phyloP scores from a whole-genome alignment of 2,888 invertebrate species.

The Rotaria socialis region DNA sequence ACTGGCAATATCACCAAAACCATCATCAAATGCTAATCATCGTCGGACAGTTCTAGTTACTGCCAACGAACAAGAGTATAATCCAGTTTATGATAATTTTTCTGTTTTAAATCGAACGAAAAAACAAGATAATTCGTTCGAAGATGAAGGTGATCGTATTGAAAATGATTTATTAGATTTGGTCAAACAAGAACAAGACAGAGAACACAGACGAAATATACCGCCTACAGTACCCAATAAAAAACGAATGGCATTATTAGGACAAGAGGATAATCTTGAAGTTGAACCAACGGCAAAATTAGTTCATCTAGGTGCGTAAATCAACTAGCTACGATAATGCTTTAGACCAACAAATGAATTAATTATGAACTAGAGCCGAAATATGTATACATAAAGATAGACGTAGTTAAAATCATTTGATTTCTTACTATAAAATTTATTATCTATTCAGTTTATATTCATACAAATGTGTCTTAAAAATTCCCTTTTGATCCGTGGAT shows the following conservation, averaged over 20 bases:
- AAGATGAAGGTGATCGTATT: conserved; percentile 7
- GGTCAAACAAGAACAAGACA: not conserved
- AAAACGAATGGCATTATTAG: not conserved
- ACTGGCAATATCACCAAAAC: not conserved
- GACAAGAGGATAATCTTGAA: not conserved
- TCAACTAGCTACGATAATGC: no score
- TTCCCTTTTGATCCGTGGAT: no score
- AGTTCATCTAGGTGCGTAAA: not conserved
- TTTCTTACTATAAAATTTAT: no score
- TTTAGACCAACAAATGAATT: no score
- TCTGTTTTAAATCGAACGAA: no score
- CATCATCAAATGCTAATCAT: not conserved
- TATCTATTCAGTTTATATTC: no score
- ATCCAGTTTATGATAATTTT: not conserved
- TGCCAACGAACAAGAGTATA: not conserved
- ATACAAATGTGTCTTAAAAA: no score
- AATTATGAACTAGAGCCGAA: no score
- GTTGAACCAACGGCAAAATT: not conserved
- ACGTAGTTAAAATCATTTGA: no score
- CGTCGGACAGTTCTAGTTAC: not conserved
- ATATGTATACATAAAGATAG: no score
- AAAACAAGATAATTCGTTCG: not conserved
- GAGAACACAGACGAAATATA: not conserved
- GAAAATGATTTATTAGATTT: conserved; percentile 14
- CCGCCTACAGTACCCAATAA: not conserved